Evolutionary conservation across 2,888 invertebrate genomes (phyloP).

Genomic region (Rotaria sp.): DNA sequence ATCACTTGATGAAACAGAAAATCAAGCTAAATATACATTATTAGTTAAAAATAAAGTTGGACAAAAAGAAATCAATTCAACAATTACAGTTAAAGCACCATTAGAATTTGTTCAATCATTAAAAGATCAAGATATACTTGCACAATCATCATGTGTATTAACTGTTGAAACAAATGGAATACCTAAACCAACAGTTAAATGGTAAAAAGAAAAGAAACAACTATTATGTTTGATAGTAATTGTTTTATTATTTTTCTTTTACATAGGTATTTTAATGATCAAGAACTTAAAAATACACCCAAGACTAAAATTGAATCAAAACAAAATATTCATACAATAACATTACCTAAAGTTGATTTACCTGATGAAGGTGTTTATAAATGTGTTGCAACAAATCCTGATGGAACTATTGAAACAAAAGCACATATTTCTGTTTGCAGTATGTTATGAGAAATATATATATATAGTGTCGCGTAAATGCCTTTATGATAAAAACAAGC

Average conservation of each 20-base stretch:
- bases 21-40: constrained; percentile 31
- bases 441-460: not conserved
- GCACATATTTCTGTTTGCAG: constrained; percentile 15
- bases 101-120: constrained; percentile 39
- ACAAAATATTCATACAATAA: constrained; percentile 23
- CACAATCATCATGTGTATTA: constrained; percentile 49
- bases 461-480: no score
- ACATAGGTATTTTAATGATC: not conserved
- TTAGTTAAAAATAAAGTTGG: constrained; percentile 32
- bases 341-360: not conserved
- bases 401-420: constrained; percentile 22
- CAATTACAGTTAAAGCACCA: constrained; percentile 30
- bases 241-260: no score
- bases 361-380: constrained; percentile 12
- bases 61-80: constrained; percentile 14
- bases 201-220: no score
- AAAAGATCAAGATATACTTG: constrained; percentile 31
- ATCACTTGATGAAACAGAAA: constrained; percentile 17
- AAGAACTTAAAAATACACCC: constrained; percentile 4
- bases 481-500: no score
- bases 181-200: constrained; percentile 76
- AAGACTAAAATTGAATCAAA: constrained; percentile 3
- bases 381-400: not conserved
- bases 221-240: no score
- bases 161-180: constrained; percentile 69